Evolutionary conservation across 1,140 invertebrate species (phyloP).

Genomic region (Hypothenemus hampei): DNA sequence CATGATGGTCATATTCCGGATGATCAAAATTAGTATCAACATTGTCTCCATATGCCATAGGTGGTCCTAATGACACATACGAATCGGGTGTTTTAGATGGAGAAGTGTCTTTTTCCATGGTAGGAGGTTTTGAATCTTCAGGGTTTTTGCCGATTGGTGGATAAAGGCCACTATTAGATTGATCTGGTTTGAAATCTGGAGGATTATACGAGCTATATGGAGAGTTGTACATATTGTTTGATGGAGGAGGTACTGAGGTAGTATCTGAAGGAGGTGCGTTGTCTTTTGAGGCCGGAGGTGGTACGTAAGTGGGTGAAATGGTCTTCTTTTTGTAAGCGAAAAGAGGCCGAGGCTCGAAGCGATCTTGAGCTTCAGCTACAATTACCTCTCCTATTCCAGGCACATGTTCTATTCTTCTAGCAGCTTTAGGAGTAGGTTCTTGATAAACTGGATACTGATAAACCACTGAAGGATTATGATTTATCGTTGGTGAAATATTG

Average conservation of each 20-base stretch:
- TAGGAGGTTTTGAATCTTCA: not conserved
- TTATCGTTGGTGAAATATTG: constrained; percentile 25
- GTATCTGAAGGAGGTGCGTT: not conserved
- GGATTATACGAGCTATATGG: constrained; percentile 41
- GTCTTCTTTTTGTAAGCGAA: constrained; percentile 33
- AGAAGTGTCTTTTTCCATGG: not conserved
- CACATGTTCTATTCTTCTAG: constrained; percentile 28
- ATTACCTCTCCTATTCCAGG: constrained; percentile 41
- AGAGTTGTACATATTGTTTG: constrained; percentile 31
- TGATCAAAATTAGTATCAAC: constrained; percentile 14
- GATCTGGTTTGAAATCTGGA: constrained; percentile 30
- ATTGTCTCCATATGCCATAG: constrained; percentile 20
- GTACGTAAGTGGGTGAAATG: constrained; percentile 18
- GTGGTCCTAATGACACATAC: constrained; percentile 29
- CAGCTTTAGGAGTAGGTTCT: constrained; percentile 25
- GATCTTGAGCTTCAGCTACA: constrained; percentile 31
- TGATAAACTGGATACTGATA: constrained; percentile 31
- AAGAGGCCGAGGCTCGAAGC: constrained; percentile 39
- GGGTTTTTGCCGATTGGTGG: constrained; percentile 9
- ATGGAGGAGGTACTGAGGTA: constrained; percentile 12
- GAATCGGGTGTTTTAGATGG: constrained; percentile 12
- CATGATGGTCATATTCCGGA: constrained; percentile 25
- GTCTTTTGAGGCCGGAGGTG: constrained; percentile 5
- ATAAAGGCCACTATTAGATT: constrained; percentile 11
- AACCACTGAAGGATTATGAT: constrained; percentile 22